Conservation (phyloP, 2,113 vertebrate genomes). For the Clarias macrocephalus region DNA sequence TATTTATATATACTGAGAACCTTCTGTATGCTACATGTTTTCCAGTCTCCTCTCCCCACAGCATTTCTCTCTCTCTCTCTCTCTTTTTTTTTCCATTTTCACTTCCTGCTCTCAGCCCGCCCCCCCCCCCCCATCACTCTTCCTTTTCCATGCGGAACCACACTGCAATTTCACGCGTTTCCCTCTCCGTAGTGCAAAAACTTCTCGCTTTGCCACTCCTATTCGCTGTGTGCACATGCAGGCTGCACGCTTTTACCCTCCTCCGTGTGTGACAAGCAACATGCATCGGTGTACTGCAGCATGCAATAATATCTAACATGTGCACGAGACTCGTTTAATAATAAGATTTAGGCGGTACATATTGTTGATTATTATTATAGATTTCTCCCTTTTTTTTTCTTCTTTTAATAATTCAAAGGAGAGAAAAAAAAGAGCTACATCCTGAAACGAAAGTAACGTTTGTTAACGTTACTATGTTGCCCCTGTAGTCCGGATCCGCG, state of each 20-base stretch:
- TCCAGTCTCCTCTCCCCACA: conserved; percentile 42
- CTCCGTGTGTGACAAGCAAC: not conserved
- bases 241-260: conserved; percentile 53
- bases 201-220: conserved; percentile 52
- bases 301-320: not conserved
- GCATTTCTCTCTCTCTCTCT: conserved; percentile 51
- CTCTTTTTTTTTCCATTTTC: conserved; percentile 59
- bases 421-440: not conserved
- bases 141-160: conserved; percentile 50
- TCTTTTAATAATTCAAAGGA: not conserved
- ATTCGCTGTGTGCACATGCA: conserved; percentile 61
- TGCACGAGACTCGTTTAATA: not conserved
- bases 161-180: conserved; percentile 72
- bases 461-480: not conserved
- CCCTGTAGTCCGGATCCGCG: conserved; percentile 39
- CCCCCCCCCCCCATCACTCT: conserved; percentile 66
- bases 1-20: not conserved
- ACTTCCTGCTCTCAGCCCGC: conserved; percentile 75
- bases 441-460: conserved; percentile 38
- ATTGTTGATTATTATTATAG: not conserved
- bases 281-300: not conserved
- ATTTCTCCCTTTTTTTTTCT: not conserved
- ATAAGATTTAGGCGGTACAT: not conserved
- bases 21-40: conserved; percentile 22
- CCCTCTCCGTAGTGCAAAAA: conserved; percentile 57